These are phyloP conservation scores for Phaethon lepturus DNA, from an alignment of 2,113 vertebrate species.

Conservation along the genomic window DNA sequence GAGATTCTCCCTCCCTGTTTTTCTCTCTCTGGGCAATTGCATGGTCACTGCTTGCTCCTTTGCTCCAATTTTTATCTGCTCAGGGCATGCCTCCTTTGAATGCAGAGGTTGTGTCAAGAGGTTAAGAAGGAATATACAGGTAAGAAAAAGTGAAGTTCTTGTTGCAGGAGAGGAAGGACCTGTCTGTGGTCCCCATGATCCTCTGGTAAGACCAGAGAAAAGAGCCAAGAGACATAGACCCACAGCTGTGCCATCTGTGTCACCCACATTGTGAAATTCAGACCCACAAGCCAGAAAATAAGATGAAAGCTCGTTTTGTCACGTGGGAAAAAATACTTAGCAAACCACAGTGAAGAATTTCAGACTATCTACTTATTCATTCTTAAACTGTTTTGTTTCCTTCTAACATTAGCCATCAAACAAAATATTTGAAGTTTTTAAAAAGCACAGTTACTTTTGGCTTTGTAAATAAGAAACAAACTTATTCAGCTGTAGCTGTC, in stretches of 20 bases:
- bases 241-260: not conserved
- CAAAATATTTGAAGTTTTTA: not conserved
- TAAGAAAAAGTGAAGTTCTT: not conserved
- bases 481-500: slow-evolving; percentile 13
- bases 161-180: not conserved
- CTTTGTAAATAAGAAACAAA: slow-evolving; percentile 33
- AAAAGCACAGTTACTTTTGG: not conserved
- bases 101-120: not conserved
- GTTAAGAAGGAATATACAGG: not conserved
- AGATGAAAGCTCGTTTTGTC: not conserved
- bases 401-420: slow-evolving; percentile 10
- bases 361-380: not conserved
- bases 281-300: not conserved
- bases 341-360: not conserved
- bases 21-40: not conserved
- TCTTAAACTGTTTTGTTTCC: not conserved
- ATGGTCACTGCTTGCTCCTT: not conserved
- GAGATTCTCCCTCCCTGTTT: not conserved
- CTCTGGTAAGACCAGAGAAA: not conserved
- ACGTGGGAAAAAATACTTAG: not conserved
- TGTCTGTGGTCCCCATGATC: not conserved
- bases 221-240: not conserved
- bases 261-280: not conserved
- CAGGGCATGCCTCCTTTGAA: not conserved
- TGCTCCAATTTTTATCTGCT: not conserved